Evolutionary conservation across 2,113 vertebrate genomes (phyloP).

Genomic region (Psittacula cyanocephala): DNA sequence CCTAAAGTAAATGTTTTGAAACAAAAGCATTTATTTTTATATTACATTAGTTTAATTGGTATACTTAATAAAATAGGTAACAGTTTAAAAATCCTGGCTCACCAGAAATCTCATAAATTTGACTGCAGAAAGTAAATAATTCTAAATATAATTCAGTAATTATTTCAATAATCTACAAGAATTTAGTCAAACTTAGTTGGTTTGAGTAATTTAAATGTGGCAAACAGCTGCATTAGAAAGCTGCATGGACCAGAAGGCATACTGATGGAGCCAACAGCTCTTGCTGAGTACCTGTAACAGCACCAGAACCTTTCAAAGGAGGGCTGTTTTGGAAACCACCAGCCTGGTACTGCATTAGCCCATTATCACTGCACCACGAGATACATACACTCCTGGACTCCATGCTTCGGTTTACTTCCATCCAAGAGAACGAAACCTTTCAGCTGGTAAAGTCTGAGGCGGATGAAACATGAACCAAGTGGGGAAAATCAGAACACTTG

Average conservation of each 20-base stretch:
- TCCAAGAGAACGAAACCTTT: not conserved
- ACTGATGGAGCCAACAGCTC: not conserved
- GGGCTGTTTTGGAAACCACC: not conserved
- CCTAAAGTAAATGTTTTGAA: not conserved
- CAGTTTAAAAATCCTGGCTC: not conserved
- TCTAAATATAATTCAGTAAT: not conserved
- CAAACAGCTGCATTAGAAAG: not conserved
- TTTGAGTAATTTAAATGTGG: not conserved
- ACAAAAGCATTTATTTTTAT: not conserved
- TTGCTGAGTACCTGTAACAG: not conserved
- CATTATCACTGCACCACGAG: not conserved
- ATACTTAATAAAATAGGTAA: not conserved
- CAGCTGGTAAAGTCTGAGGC: not conserved
- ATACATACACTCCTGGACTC: accelerated
- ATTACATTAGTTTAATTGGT: not conserved
- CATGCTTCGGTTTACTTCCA: not conserved
- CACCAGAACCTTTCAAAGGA: not conserved
- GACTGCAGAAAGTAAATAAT: not conserved
- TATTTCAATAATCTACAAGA: not conserved
- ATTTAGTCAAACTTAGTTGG: not conserved
- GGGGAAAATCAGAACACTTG: not conserved
- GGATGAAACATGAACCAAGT: not conserved
- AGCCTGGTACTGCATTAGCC: not conserved
- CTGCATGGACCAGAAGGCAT: accelerated
- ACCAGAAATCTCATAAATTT: accelerated